Base-by-base conservation (phyloP, 2,113 vertebrate genomes). In the Zosterops lateralis region DNA sequence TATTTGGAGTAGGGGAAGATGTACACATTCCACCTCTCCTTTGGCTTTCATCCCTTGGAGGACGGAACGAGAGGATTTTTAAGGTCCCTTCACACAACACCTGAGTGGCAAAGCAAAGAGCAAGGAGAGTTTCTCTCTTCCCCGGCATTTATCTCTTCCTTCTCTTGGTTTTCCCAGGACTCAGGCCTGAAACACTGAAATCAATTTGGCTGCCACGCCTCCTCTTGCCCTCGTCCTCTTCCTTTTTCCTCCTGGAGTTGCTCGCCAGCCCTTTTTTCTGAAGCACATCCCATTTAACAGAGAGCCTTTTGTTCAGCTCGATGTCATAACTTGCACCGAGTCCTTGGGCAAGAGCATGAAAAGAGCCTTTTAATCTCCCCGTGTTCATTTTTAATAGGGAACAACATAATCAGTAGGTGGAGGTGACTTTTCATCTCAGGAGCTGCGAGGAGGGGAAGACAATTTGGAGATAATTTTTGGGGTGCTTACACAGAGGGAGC, bases 281-380 rank as follows among this genome's bases (percentile, higher is more conserved):
- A 2, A 12, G 61, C 71, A 2, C 12, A 4, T 26, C 54, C 62
- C 75, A 0, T 18, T 6, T 1, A 61, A 93, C 91, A 93, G 72
- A 86, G 76, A 17, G 47, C 60, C 87, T 70, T 92, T 93, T 92
- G 89, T 96, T 45, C 14, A 2, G 40, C 84, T 73, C 14, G 54
- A 25, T 74, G 84, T 66, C 65, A 6, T 3, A 24, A 86, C 91
- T 92, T 74, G 80, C 42, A 1, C 54, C 3, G 58, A 5, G 0
- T 90, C 91, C 91, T 79, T 80, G 95, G 83, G 92, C 89, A 38
- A 73, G 86, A 80, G 44, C 72, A 17, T 62, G 7, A 77, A 57
- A 85, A 66, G 66, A 51, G 6, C 0, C 57, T 89, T 75, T 92
- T 84, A 11, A 75, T 82, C 53, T 56, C 61, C 36, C 7, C 1